phyloP scores from a whole-genome alignment of 2,888 invertebrate genomes.

The Heliconius ethilla region DNA sequence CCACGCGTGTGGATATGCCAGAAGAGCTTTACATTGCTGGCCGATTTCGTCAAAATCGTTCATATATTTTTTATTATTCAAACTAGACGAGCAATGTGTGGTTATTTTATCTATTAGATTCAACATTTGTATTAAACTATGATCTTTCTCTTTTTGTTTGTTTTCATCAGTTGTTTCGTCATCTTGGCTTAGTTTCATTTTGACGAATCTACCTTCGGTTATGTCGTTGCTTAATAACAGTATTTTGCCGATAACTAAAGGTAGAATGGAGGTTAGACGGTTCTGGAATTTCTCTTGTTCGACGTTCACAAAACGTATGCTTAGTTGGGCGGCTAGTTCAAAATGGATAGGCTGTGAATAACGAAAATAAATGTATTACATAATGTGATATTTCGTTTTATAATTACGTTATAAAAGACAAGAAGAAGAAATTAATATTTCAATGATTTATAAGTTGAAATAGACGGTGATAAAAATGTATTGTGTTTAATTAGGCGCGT shows the following conservation, averaged over 20 bases:
- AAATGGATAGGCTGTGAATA: constrained; percentile 83
- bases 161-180: constrained; percentile 77
- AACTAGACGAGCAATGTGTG: constrained; percentile 82
- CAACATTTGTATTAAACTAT: constrained; percentile 88
- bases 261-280: constrained; percentile 83
- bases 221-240: constrained; percentile 75
- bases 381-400: not conserved
- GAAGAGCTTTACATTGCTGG: constrained; percentile 85
- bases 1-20: constrained; percentile 93
- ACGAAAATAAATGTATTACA: constrained; percentile 7
- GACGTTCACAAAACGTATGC: constrained; percentile 89
- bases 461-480: too few relatives aligned
- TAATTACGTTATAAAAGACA: not conserved
- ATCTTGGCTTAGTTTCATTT: constrained; percentile 70
- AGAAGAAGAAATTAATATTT: too few relatives aligned
- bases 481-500: too few relatives aligned
- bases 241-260: constrained; percentile 81
- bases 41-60: constrained; percentile 82
- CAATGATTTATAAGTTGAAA: too few relatives aligned
- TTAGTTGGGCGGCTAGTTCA: constrained; percentile 89
- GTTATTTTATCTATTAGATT: constrained; percentile 87
- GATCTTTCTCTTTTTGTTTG: constrained; percentile 85
- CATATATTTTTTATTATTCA: constrained; percentile 76
- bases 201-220: constrained; percentile 83
- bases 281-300: constrained; percentile 87